Evolutionary conservation across 2,888 invertebrate species (phyloP), one percentile per base, ranked within the genome.

Genomic region (Meganola albula): DNA sequence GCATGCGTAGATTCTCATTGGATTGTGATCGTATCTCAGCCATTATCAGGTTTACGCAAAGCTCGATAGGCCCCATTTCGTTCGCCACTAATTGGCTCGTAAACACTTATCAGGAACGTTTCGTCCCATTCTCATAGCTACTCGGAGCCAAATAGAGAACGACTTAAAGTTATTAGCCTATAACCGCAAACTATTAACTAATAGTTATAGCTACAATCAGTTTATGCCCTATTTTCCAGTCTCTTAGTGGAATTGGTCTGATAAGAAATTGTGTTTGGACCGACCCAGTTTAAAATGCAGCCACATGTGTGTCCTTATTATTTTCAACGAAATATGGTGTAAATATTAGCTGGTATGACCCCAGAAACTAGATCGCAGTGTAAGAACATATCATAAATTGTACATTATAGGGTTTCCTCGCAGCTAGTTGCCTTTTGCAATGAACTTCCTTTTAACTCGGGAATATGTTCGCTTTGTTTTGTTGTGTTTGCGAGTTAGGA

Each of bases 401-500:
- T 63, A 72, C 72, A 77, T 74, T 77, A 78, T 76, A 77, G 74
- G 76, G 76, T 73, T 78, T 70, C 70, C 70, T 66, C 70, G 65
- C 68, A 72, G 74, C 73, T 72, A 78, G 79, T 80, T 78, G 77
- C 76, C 74, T 77, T 77, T 78, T 77, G 73, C 70, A 75, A 72
- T 72, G 74, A 79, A 78, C 75, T 82, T 79, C 78, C 80, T 75
- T 74, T 71, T 69, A 67, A 64, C 63, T 60, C 63, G 75, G 73
- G 78, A 78, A 80, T 77, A 74, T 78, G 80, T 74, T 77, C 74
- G 65, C 67, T 63, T 75, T 78, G 78, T 80, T 79, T 76, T 83
- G 82, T 83, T 83, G 63, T 80, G 77, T 76, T 83, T 78, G 70
- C 73, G 74, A 79, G 79, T 83, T 78, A 77, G 72, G 58, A 72